A percentile compares a stretch with the other conserved stretches of the same genome.
Conservation (phyloP, 2,113 vertebrate genomes). For the Felis catus region DNA sequence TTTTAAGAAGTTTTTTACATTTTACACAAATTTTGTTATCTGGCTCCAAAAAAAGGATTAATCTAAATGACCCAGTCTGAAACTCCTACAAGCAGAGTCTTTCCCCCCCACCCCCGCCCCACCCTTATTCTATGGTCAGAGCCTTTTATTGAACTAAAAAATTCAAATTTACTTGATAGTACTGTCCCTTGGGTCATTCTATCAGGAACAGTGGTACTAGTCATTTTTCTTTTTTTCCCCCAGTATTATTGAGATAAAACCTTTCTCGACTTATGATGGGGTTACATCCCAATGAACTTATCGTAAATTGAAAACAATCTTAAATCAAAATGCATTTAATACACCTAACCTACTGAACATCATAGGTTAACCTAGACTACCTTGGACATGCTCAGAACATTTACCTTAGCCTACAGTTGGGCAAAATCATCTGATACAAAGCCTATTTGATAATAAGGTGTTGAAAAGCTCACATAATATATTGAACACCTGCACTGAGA, state of each 20-base stretch:
- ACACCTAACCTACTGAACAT: background rate
- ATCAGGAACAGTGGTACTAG: background rate
- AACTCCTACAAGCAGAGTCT: background rate
- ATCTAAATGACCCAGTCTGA: background rate
- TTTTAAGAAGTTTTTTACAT: background rate
- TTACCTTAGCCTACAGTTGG: background rate
- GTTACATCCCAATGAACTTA: background rate
- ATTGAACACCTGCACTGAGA: background rate
- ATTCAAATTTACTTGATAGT: background rate
- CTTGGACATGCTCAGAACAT: background rate
- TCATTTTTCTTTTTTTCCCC: background rate
- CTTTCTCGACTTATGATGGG: background rate
- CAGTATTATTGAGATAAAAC: background rate
- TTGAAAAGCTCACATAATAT: background rate
- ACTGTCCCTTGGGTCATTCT: background rate
- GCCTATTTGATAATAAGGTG: background rate
- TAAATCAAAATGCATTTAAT: background rate
- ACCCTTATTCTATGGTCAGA: background rate
- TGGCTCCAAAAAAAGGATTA: background rate
- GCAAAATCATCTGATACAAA: background rate
- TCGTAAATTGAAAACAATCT: background rate
- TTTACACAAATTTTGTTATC: background rate
- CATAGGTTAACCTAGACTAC: background rate
- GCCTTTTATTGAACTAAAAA: background rate
- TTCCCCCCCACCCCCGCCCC: too few species aligned